phyloP scores from a whole-genome alignment of 2,797 vertebrate species.

The Enteromius viviparus region DNA sequence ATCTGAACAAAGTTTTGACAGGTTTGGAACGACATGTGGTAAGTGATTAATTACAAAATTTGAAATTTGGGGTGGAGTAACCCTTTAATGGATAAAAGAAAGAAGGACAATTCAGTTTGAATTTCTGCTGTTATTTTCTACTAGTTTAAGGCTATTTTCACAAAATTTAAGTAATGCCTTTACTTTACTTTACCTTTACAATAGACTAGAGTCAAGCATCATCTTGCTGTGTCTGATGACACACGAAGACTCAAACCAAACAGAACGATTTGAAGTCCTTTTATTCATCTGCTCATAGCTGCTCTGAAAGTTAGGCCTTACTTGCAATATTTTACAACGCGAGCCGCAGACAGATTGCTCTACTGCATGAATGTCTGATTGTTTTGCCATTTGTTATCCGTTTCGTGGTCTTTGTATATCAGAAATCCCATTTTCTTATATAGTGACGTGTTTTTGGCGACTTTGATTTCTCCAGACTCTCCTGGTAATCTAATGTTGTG shows the following conservation, averaged over 20 bases:
- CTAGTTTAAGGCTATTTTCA: slow-evolving; percentile 50
- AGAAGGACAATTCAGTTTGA: slow-evolving; percentile 63
- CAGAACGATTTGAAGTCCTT: slow-evolving; percentile 61
- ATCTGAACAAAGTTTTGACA: no score
- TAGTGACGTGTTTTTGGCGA: slow-evolving; percentile 66
- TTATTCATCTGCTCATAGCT: slow-evolving; percentile 65
- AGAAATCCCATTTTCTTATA: slow-evolving; percentile 66
- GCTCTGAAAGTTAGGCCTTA: slow-evolving; percentile 83
- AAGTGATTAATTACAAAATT: no score
- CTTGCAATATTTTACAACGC: slow-evolving; percentile 73
- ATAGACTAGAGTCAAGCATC: slow-evolving; percentile 45
- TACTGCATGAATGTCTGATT: slow-evolving; percentile 86
- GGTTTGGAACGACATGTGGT: no score
- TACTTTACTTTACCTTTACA: no score
- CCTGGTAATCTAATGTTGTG: slow-evolving; percentile 64
- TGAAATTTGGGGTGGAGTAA: no score
- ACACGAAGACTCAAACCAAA: slow-evolving; percentile 62
- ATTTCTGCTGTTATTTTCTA: slow-evolving; percentile 56
- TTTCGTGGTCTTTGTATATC: slow-evolving; percentile 69
- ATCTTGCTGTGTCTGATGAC: slow-evolving; percentile 68
- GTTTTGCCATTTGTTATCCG: slow-evolving; percentile 67
- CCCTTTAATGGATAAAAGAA: not conserved
- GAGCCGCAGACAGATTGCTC: slow-evolving; percentile 78
- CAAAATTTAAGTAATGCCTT: slow-evolving; percentile 56
- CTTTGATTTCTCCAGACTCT: slow-evolving; percentile 66